Conservation (phyloP, 2,113 vertebrate genomes). For the Mustela lutreola region DNA sequence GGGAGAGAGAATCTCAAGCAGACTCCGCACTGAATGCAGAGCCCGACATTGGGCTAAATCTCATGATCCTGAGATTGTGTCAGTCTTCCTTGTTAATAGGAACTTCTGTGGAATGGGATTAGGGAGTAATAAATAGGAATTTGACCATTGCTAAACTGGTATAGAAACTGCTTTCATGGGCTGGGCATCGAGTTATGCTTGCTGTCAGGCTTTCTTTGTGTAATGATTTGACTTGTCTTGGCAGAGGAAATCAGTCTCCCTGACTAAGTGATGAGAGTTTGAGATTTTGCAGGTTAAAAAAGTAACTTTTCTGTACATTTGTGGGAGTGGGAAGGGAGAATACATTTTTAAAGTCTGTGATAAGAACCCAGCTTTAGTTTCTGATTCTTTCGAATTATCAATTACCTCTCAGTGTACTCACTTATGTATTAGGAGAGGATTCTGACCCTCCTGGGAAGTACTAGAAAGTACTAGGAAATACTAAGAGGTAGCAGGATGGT, state of each 20-base stretch:
- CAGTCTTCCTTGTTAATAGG: background rate
- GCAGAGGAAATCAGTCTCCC: background rate
- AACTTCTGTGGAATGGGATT: background rate
- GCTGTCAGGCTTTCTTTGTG: background rate
- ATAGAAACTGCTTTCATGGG: background rate
- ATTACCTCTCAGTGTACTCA: background rate
- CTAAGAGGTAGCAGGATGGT: background rate
- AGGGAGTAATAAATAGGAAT: background rate
- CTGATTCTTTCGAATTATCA: background rate
- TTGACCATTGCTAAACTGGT: background rate
- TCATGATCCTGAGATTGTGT: background rate
- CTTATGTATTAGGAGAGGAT: background rate
- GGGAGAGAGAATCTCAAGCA: background rate
- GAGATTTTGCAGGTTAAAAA: background rate
- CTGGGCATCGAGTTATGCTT: background rate
- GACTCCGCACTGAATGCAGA: background rate
- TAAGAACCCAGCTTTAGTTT: background rate
- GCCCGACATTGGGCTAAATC: background rate
- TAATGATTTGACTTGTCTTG: background rate
- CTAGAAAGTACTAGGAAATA: background rate
- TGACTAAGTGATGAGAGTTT: background rate
- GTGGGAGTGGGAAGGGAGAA: background rate
- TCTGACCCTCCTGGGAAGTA: background rate
- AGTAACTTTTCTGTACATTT: background rate
- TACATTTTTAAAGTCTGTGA: background rate